These are phyloP conservation scores for Metacarcinus magister DNA, from an alignment of 2,888 invertebrate genomes.

Conservation along the genomic window DNA sequence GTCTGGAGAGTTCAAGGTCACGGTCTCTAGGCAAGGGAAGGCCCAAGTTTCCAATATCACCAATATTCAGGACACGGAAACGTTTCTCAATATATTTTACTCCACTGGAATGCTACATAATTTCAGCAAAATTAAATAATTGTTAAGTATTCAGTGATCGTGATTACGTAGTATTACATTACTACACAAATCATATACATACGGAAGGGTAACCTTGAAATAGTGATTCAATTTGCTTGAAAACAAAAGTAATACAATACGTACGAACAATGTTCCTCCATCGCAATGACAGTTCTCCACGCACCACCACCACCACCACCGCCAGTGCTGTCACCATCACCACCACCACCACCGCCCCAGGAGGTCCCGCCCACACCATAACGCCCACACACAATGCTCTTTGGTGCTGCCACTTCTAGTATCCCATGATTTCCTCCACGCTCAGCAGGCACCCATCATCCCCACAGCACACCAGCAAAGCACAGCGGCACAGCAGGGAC, in stretches of 20 bases:
- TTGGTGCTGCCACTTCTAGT: background rate
- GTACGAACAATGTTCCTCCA: constrained; percentile 63
- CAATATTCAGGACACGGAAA: background rate
- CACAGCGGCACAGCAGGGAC: background rate
- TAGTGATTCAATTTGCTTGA: no score
- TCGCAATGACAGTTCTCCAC: background rate
- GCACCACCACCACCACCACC: background rate
- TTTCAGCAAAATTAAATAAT: background rate
- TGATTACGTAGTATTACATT: background rate
- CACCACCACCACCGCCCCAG: background rate
- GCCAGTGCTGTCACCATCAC: background rate
- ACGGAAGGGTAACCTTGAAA: background rate
- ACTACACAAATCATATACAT: background rate
- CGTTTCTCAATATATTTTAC: background rate
- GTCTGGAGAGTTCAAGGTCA: background rate
- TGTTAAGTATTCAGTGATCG: background rate
- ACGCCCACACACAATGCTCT: background rate
- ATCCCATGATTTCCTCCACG: background rate
- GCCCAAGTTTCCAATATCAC: background rate
- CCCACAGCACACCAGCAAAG: background rate
- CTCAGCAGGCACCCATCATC: background rate
- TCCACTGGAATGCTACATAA: background rate
- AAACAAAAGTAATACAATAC: background rate
- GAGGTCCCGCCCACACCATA: background rate
- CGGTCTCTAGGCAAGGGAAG: background rate